Base-by-base conservation (phyloP, 2,797 vertebrate genomes). In the Malurus splendens region DNA sequence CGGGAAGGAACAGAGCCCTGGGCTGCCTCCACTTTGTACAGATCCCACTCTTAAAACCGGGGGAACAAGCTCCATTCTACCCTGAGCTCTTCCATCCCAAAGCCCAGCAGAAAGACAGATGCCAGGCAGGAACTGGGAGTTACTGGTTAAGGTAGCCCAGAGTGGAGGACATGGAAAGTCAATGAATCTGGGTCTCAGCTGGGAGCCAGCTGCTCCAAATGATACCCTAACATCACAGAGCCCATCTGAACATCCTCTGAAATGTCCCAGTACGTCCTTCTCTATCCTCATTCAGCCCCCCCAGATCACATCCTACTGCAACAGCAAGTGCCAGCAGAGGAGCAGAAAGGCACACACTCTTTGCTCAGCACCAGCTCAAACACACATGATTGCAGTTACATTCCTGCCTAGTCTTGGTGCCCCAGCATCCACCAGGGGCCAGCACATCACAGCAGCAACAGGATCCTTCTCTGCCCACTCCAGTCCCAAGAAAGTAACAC, bases 321-420 rank as follows among this genome's bases (percentile, higher is more conserved):
- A 32, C 33, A 89, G 45, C 17, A 57, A 48, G 18, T 4, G 2
- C 39, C 61, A 64, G 32, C 42, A 71, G 28, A 61, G 52, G 6
- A 39, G 24, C 0, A 59, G n/a, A 52, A 67, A 60, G 27, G 39
- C 68, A 45, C 18, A 33, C 0, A 0, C 28, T 47, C 36, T 14
- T 57, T 68, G 24, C 45, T 66, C 42, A 67, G 41, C 25, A 52
- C 13, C 45, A 85, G 15, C 32, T 68, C 39, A 60, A 65, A n/a
- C 57, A 82, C 57, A 76, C 14, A 0, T 0, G 2, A 50, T 4
- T n/a, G 52, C 41, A 59, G 70, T 12, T 33, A 80, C 15, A 10
- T 64, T 66, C 33, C 60, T 15, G 57, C 22, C 10, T 4, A 7
- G 18, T 24, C 47, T 38, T 65, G 59, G 62, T 4, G 13, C 15